Conservation (phyloP, 2,797 vertebrate species). For the Bovichtus diacanthus region DNA sequence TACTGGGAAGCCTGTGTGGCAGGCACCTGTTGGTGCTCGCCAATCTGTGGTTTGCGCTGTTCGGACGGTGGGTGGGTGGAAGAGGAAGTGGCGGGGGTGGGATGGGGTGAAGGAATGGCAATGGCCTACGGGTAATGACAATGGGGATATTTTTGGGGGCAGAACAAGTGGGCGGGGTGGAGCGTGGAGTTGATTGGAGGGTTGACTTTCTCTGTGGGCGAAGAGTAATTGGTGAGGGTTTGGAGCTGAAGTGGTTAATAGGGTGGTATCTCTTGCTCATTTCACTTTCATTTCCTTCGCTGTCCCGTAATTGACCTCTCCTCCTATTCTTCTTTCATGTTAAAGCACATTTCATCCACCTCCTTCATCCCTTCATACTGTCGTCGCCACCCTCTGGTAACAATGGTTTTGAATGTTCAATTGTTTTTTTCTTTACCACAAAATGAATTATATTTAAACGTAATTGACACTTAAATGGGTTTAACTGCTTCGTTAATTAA, state of each 20-base stretch:
- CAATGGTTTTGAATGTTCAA: background rate
- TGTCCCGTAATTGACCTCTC: background rate
- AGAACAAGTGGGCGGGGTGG: slow-evolving; percentile 44
- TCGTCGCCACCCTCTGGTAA: background rate
- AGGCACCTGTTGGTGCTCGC: slow-evolving; percentile 86
- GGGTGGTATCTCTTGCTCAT: background rate
- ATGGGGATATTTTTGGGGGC: slow-evolving; percentile 80
- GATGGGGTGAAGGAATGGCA: slow-evolving; percentile 40
- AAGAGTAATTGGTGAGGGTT: slow-evolving; percentile 13
- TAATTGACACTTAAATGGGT: too few relatives aligned
- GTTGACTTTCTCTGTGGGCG: slow-evolving; percentile 33
- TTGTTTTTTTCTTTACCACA: background rate
- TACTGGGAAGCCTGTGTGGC: slow-evolving; percentile 72
- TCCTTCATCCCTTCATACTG: background rate
- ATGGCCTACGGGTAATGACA: slow-evolving; percentile 63
- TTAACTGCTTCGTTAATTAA: background rate
- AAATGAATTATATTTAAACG: too few relatives aligned
- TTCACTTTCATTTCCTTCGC: slow-evolving; percentile 3
- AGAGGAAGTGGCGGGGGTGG: slow-evolving; percentile 60
- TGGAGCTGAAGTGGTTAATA: background rate
- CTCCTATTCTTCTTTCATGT: background rate
- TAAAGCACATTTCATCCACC: background rate
- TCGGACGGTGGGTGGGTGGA: slow-evolving; percentile 51
- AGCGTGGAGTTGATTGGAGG: slow-evolving; percentile 20
- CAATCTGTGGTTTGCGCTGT: slow-evolving; percentile 71